A percentile compares a stretch with the other conserved stretches of the same genome.
Evolutionary conservation across 2,888 invertebrate genomes (phyloP).

Genomic region (Aelia acuminata): DNA sequence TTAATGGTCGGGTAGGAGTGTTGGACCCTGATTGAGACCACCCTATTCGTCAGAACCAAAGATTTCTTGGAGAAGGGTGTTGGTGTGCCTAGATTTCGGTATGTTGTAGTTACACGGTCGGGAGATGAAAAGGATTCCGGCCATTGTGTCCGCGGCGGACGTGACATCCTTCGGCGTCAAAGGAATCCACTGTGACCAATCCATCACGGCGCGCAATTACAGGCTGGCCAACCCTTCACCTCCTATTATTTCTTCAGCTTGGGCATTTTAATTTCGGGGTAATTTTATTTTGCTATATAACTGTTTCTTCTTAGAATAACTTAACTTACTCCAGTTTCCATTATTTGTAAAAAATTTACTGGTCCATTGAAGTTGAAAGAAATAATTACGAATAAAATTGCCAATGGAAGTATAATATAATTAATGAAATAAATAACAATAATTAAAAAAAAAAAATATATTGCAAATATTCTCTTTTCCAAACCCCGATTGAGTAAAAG

Average conservation of each 20-base stretch:
- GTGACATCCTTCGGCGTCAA: slow-evolving; percentile 42
- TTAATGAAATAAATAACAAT: too few species aligned
- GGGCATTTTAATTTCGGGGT: slow-evolving; percentile 47
- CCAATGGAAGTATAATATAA: too few species aligned
- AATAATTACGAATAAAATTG: too few species aligned
- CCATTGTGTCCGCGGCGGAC: slow-evolving; percentile 37
- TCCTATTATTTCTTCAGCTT: slow-evolving; percentile 41
- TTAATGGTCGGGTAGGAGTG: background rate
- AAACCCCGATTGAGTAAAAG: too few species aligned
- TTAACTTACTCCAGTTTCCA: background rate
- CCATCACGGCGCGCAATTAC: slow-evolving; percentile 37
- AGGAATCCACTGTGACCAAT: slow-evolving; percentile 49
- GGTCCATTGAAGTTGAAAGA: too few species aligned
- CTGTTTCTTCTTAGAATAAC: background rate
- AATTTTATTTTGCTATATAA: background rate
- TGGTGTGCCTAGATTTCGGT: slow-evolving; percentile 23
- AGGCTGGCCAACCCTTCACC: slow-evolving; percentile 48
- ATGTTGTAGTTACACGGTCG: slow-evolving; percentile 52
- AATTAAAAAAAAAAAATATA: too few species aligned
- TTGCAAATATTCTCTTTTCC: too few species aligned
- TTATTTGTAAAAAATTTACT: background rate
- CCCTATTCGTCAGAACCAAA: background rate
- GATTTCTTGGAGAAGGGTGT: background rate
- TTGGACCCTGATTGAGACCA: background rate
- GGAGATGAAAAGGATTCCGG: slow-evolving; percentile 42